phyloP scores from a whole-genome alignment of 2,113 vertebrate genomes.

The Polypterus bichir region DNA sequence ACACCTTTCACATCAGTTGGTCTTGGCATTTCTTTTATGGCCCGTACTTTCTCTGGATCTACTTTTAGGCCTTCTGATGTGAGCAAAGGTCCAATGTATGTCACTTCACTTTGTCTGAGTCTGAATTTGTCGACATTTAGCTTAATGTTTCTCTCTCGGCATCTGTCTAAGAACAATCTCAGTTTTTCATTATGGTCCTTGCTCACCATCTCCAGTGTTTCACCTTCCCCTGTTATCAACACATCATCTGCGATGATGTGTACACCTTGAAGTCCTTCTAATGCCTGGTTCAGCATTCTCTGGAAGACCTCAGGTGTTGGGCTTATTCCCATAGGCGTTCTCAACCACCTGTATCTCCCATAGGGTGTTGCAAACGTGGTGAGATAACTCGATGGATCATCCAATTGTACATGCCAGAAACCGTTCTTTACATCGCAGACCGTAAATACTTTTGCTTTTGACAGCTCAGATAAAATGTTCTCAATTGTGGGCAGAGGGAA shows the following conservation, averaged over 20 bases:
- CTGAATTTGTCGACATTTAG: conserved; percentile 8
- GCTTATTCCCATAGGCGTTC: too few relatives aligned
- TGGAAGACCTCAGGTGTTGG: too few relatives aligned
- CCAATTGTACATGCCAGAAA: conserved; percentile 19
- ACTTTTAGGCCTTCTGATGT: conserved; percentile 6
- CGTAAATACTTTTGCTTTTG: conserved; percentile 15
- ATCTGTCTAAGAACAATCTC: too few relatives aligned
- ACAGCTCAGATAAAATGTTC: conserved; percentile 16
- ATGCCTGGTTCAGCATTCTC: too few relatives aligned
- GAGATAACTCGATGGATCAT: conserved; percentile 21
- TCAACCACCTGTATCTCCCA: too few relatives aligned
- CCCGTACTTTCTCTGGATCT: conserved; percentile 9
- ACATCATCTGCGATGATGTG: too few relatives aligned
- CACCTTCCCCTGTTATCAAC: conserved; percentile 14
- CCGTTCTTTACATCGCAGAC: conserved; percentile 17
- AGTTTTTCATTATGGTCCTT: conserved; percentile 12
- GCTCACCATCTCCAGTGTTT: not conserved
- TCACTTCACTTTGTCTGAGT: conserved; percentile 8
- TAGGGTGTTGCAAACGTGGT: too few relatives aligned
- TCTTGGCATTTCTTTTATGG: conserved; percentile 5
- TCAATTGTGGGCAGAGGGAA: conserved; percentile 18
- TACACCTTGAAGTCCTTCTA: too few relatives aligned
- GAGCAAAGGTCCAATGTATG: conserved; percentile 13
- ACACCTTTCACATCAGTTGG: conserved; percentile 6
- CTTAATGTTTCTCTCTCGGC: too few relatives aligned